Percentiles rank a stretch among this genome's conserved stretches.
Conservation (phyloP, 2,113 vertebrate species). For the Macroglossus sobrinus region DNA sequence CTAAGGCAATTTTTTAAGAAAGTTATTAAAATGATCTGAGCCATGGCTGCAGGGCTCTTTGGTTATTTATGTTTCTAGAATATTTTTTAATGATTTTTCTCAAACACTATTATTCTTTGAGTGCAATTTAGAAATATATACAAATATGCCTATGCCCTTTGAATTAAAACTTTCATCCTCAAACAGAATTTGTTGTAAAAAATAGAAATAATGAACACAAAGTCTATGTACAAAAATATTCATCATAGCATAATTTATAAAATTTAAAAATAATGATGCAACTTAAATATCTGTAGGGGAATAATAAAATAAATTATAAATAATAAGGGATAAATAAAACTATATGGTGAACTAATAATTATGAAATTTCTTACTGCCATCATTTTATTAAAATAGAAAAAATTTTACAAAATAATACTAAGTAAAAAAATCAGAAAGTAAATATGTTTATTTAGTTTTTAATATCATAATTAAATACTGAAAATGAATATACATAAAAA, state of each 20-base stretch:
- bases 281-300: background rate
- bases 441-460: background rate
- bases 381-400: background rate
- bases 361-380: background rate
- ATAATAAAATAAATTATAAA: background rate
- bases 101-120: background rate
- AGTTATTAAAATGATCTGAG: background rate
- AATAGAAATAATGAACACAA: background rate
- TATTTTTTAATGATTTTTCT: background rate
- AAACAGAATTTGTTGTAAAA: background rate
- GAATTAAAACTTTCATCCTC: background rate
- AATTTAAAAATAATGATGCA: background rate
- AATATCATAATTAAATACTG: background rate
- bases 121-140: background rate
- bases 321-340: background rate
- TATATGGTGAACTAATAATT: background rate
- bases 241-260: background rate
- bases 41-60: background rate
- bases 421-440: background rate
- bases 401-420: background rate
- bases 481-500: background rate
- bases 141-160: background rate
- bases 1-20: background rate
- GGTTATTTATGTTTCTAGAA: background rate
- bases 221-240: background rate